Conservation (phyloP, 2,888 invertebrate species). For the Eupithecia vulgata region DNA sequence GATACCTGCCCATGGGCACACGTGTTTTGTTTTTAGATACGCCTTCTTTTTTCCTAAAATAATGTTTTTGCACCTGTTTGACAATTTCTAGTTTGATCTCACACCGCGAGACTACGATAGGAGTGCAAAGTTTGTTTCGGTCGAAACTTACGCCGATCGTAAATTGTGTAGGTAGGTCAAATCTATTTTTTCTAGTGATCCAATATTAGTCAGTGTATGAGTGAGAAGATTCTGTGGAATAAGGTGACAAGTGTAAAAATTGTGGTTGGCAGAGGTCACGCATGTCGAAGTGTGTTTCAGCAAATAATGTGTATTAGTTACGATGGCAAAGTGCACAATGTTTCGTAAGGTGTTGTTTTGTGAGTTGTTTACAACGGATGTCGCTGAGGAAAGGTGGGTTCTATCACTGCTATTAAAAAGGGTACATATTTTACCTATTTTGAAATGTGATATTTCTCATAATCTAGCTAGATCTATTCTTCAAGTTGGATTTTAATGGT, state of each 20-base stretch:
- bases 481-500: too few species aligned
- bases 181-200: neutral
- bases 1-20: conserved; percentile 23
- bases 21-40: conserved; percentile 25
- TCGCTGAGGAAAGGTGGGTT: conserved; percentile 54
- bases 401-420: neutral
- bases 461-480: too few species aligned
- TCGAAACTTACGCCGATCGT: neutral
- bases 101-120: neutral
- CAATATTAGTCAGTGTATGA: neutral
- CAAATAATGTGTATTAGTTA: conserved; percentile 9
- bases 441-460: too few species aligned
- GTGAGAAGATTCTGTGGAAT: neutral
- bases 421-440: neutral
- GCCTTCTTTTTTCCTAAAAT: conserved; percentile 1
- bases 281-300: neutral
- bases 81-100: neutral
- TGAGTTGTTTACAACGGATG: conserved; percentile 56
- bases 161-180: neutral
- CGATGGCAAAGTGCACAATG: conserved; percentile 42
- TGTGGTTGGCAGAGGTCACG: neutral
- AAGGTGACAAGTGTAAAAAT: neutral
- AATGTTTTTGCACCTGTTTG: neutral
- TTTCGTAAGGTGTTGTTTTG: conserved; percentile 64
- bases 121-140: neutral